Evolutionary conservation across 2,113 vertebrate species (phyloP).

Genomic region (Bufo gargarizans): DNA sequence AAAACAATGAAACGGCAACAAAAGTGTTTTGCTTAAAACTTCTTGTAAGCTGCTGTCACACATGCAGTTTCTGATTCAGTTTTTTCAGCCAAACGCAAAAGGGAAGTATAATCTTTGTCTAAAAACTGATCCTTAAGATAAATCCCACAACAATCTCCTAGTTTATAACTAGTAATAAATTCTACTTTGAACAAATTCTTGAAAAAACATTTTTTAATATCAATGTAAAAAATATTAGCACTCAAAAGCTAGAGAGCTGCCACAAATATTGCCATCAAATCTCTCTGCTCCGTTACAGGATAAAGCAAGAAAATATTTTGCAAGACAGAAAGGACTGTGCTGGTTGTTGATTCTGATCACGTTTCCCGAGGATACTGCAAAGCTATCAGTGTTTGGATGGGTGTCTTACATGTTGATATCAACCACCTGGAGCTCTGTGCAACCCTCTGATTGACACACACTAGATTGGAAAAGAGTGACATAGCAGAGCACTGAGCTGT

Average conservation of each 20-base stretch:
- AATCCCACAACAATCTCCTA: not conserved
- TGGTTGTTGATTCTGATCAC: constrained; percentile 8
- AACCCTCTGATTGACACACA: constrained; percentile 24
- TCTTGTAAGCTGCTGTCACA: too few relatives aligned
- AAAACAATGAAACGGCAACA: too few relatives aligned
- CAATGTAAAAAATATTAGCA: not conserved
- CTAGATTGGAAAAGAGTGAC: constrained; percentile 14
- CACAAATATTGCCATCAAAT: not conserved
- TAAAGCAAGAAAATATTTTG: not conserved
- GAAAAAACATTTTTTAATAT: not conserved
- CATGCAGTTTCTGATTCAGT: too few relatives aligned
- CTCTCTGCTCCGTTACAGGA: not conserved
- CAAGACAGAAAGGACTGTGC: not conserved
- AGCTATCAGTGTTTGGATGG: constrained; percentile 3
- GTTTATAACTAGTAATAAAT: not conserved
- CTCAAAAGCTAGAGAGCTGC: not conserved
- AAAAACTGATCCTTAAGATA: too few relatives aligned
- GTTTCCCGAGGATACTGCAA: not conserved
- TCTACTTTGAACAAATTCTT: not conserved
- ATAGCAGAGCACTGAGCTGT: not conserved
- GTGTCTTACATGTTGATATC: constrained; percentile 22
- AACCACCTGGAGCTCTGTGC: constrained; percentile 1
- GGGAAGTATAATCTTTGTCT: too few relatives aligned
- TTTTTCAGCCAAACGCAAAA: too few relatives aligned
- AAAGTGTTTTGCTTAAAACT: too few relatives aligned